phyloP scores from a whole-genome alignment of 2,888 invertebrate genomes.

The Zygaena filipendulae region DNA sequence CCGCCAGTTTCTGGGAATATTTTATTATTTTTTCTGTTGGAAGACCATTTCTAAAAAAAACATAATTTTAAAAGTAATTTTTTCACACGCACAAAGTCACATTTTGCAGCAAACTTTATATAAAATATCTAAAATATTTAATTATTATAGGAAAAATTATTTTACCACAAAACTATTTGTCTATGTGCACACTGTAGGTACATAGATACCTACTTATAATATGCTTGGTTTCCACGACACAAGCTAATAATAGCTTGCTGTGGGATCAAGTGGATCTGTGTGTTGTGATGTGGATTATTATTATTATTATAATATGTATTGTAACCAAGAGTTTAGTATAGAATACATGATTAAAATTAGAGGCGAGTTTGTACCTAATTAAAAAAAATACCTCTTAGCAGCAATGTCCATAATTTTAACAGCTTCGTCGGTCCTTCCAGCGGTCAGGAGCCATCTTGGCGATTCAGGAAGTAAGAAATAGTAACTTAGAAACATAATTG shows the following conservation, averaged over 20 bases:
- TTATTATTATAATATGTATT: neutral
- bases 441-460: slow-evolving; percentile 82
- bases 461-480: slow-evolving; percentile 83
- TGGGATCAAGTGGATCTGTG: too few relatives aligned
- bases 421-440: slow-evolving; percentile 74
- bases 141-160: too few relatives aligned
- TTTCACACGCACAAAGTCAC: neutral
- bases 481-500: slow-evolving; percentile 72
- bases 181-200: too few relatives aligned
- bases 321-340: neutral
- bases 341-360: neutral
- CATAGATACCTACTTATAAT: too few relatives aligned
- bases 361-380: neutral
- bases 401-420: slow-evolving; percentile 73
- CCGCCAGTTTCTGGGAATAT: slow-evolving; percentile 43
- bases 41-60: slow-evolving; percentile 49
- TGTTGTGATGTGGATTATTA: neutral
- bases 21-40: slow-evolving; percentile 60
- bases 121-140: too few relatives aligned
- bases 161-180: neutral
- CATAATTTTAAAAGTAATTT: neutral
- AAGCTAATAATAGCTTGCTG: too few relatives aligned
- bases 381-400: slow-evolving; percentile 54
- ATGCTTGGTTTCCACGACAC: too few relatives aligned
- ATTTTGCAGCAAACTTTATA: too few relatives aligned